A percentile compares a stretch with the other conserved stretches of the same genome.
phyloP scores from a whole-genome alignment of 2,888 invertebrate genomes.

The Theristus sp. region DNA sequence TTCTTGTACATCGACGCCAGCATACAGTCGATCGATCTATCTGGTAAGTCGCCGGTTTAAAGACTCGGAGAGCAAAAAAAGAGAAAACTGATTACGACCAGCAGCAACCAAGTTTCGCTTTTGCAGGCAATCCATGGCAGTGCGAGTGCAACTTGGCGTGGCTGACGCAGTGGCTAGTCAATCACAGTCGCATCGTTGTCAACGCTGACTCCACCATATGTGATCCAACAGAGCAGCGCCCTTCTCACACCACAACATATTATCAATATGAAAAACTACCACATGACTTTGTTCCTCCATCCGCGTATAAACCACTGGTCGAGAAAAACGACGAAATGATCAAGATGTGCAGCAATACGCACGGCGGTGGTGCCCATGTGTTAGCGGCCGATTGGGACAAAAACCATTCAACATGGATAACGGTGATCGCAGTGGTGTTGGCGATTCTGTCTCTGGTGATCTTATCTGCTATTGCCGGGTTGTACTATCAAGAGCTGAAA shows the following conservation, averaged over 20 bases:
- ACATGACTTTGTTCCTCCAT: too few species aligned
- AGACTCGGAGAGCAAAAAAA: too few species aligned
- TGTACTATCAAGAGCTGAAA: conserved; percentile 20
- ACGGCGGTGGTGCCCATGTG: too few species aligned
- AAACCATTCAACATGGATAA: conserved; percentile 18
- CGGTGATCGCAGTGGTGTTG: conserved; percentile 19
- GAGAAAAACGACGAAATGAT: too few species aligned
- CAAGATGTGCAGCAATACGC: too few species aligned
- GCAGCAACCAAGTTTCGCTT: neutral
- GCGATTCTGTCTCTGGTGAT: conserved; percentile 18
- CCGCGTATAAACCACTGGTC: too few species aligned
- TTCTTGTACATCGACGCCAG: conserved; percentile 15
- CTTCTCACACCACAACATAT: too few species aligned
- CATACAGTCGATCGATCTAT: conserved; percentile 20
- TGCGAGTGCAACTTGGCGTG: conserved; percentile 23
- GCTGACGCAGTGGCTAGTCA: conserved; percentile 21
- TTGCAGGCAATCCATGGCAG: conserved; percentile 20
- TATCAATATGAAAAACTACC: too few species aligned
- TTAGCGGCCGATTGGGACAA: too few species aligned
- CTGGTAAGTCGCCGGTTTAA: conserved; percentile 14
- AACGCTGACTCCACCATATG: neutral
- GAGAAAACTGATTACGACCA: too few species aligned
- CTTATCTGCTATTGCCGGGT: conserved; percentile 16
- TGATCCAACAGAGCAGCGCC: too few species aligned
- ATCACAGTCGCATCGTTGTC: conserved; percentile 11